Base-by-base conservation (phyloP, 2,888 invertebrate species). In the Trissoscelio sp. region DNA sequence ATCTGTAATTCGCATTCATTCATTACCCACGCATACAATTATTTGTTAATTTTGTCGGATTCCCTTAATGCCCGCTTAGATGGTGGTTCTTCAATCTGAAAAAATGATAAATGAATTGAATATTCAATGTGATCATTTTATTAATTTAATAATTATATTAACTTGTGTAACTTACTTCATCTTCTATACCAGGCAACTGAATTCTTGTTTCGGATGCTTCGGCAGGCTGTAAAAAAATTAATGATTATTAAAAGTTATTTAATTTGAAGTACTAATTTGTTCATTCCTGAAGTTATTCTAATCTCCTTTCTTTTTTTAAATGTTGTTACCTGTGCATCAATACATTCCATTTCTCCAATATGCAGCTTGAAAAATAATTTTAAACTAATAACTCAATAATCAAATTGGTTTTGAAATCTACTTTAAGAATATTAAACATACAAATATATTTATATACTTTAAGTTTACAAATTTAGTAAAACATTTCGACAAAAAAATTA, bases 131-230 rank as follows among this genome's bases (percentile, higher is more conserved):
- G n/a, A n/a, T n/a, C n/a, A n/a, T n/a, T n/a, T n/a, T n/a, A n/a
- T n/a, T n/a, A n/a, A n/a, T n/a, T n/a, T n/a, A n/a, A n/a, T n/a
- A n/a, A n/a, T n/a, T n/a, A n/a, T n/a, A n/a, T n/a, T n/a, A n/a
- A n/a, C n/a, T n/a, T n/a, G n/a, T n/a, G n/a, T 16, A 16, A 85
- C 85, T 83, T 84, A 92, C 92, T 79, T 93, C 92, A 57, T 93
- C 94, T 80, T 93, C 95, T 80, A 96, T 92, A 22, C 95, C 95
- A 12, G 95, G 95, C 83, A 96, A 92, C 88, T 95, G 94, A 86
- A 96, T 95, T 91, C 95, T 95, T 14, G 96, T 96, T 86, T 96
- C 95, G 2, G 95, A 95, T n/a, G 96, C 96, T 92, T 95, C 95
- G 5, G 95, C 95, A 11, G 96, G 96, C 95, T 96, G 92, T 53